Evolutionary conservation across 2,888 invertebrate species (phyloP), one percentile per base, ranked within the genome.

Genomic region (Erebia aethiops): DNA sequence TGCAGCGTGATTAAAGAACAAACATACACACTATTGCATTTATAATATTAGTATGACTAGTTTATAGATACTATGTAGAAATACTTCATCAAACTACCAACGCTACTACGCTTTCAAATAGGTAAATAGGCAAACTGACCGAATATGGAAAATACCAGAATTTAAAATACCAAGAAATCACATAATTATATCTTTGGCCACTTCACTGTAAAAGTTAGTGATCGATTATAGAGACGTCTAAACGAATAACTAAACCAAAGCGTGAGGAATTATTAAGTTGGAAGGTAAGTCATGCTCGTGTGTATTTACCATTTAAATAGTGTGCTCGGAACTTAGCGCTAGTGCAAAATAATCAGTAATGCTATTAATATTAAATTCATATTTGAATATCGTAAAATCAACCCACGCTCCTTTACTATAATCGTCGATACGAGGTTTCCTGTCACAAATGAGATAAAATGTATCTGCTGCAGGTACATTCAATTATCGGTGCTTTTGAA

Each of bases 381-480:
- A 70, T 73, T 77, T 65, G 62, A 74, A 69, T 68, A 69, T 66
- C 71, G 63, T 75, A 74, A 58, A 70, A 56, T 64, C 75, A n/a
- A 70, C 76, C 76, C 71, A 72, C 71, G 77, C 86, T 87, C 84
- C 78, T 76, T 71, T 74, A 70, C 83, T 86, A 84, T 78, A 82
- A 82, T 80, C 81, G 81, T 78, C 77, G 81, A 81, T 84, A 84
- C 86, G 83, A 83, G 83, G 84, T 87, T 87, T 87, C 87, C 87
- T 89, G 89, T 89, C 89, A 85, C 87, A 87, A 90, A 89, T 88
- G 86, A 88, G 87, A 89, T 90, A 87, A 88, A 89, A 87, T 73
- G 68, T 71, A 68, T 69, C 49, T 67, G 67, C 67, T 61, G 60
- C 67, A 21, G 61, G 60, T 41, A 61, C 10, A 60, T 60, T 26